Percentiles rank a stretch among this genome's conserved stretches.
Conservation (phyloP, 2,113 vertebrate genomes). For the Centrocercus urophasianus region DNA sequence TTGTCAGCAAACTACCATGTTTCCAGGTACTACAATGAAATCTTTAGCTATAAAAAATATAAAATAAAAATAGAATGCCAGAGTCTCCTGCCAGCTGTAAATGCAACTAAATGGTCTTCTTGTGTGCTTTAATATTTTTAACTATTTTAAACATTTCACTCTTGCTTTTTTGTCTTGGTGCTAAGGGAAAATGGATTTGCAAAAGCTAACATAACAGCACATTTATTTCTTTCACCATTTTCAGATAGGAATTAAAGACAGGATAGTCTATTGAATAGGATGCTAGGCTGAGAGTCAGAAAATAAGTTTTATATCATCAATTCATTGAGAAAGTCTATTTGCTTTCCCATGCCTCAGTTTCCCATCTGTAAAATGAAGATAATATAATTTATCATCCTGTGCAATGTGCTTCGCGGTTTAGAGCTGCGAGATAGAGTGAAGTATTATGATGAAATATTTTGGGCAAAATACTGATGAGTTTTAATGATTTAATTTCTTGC, state of each 20-base stretch:
- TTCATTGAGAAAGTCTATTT: slow-evolving; percentile 57
- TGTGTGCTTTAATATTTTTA: slow-evolving; percentile 63
- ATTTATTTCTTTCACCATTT: slow-evolving; percentile 62
- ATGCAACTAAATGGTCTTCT: slow-evolving; percentile 51
- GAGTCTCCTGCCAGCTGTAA: slow-evolving; percentile 54
- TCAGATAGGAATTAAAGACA: slow-evolving; percentile 61
- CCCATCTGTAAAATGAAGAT: slow-evolving; percentile 60
- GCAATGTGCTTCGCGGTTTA: not conserved
- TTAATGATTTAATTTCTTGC: slow-evolving; percentile 62
- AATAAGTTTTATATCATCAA: slow-evolving; percentile 52
- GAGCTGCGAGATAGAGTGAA: slow-evolving; percentile 25
- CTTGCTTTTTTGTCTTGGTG: slow-evolving; percentile 23
- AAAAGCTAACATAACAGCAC: slow-evolving; percentile 55
- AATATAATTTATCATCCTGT: slow-evolving; percentile 58
- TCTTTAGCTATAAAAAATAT: slow-evolving; percentile 51
- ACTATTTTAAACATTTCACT: slow-evolving; percentile 53
- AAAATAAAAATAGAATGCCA: slow-evolving; percentile 49
- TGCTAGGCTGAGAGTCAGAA: slow-evolving; percentile 41
- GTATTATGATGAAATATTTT: slow-evolving; percentile 49
- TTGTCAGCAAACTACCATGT: slow-evolving; percentile 53
- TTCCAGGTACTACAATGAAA: slow-evolving; percentile 67
- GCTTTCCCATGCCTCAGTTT: slow-evolving; percentile 64
- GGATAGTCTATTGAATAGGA: slow-evolving; percentile 50
- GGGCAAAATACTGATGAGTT: slow-evolving; percentile 39
- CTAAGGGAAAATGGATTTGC: slow-evolving; percentile 51